Evolutionary conservation across 2,113 vertebrate genomes (phyloP).

Genomic region (Acrocephalus kingi): DNA sequence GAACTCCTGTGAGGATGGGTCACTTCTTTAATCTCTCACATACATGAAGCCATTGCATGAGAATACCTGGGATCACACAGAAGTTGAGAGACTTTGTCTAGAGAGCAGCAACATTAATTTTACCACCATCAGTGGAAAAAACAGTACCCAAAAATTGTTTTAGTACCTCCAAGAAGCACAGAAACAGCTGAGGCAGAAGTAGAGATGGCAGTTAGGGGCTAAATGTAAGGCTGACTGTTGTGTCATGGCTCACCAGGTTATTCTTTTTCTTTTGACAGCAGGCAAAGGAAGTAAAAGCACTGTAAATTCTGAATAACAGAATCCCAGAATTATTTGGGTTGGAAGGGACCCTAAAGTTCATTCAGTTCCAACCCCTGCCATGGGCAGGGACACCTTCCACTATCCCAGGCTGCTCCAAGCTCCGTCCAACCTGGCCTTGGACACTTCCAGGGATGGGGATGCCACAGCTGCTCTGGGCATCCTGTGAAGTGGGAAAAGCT

Average conservation of each 20-base stretch:
- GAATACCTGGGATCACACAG: not conserved
- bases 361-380: not conserved
- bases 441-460: not conserved
- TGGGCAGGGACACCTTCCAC: not conserved
- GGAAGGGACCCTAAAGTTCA: not conserved
- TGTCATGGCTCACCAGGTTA: not conserved
- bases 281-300: not conserved
- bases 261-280: not conserved
- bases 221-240: not conserved
- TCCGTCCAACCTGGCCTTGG: rapidly evolving
- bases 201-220: not conserved
- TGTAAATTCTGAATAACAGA: not conserved
- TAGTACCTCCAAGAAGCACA: not conserved
- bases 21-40: not conserved
- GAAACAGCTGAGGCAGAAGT: not conserved
- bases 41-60: not conserved
- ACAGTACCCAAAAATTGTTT: not conserved
- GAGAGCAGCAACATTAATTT: not conserved
- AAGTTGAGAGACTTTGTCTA: not conserved
- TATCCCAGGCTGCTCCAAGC: rapidly evolving
- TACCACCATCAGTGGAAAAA: not conserved
- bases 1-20: not conserved
- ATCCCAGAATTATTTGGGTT: not conserved
- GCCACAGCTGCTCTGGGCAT: not conserved
- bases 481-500: not conserved